Conservation (phyloP, 1,140 invertebrate genomes). For the Drosophila busckii region DNA sequence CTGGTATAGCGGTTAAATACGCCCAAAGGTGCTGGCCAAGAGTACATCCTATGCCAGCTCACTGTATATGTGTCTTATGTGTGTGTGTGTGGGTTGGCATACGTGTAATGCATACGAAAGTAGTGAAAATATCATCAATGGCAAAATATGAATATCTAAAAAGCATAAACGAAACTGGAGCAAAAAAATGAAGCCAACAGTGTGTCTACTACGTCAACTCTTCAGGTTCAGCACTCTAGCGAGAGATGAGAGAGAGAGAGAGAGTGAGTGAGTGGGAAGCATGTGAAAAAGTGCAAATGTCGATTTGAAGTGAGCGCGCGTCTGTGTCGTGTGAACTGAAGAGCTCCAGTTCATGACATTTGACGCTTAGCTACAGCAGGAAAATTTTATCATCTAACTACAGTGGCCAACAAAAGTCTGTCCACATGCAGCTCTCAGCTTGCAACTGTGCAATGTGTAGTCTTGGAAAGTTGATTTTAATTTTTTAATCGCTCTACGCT, state of each 20-base stretch:
- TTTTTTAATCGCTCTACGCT: slow-evolving; percentile 14
- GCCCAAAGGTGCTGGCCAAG: slow-evolving; percentile 37
- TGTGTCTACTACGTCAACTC: no score
- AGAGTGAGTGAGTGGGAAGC: background rate
- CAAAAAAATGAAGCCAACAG: slow-evolving; percentile 32
- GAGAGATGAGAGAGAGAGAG: background rate
- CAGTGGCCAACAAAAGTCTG: background rate
- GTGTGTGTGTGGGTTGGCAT: slow-evolving; percentile 34
- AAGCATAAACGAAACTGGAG: slow-evolving; percentile 69
- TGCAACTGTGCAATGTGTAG: slow-evolving; percentile 6
- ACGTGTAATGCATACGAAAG: slow-evolving; percentile 74
- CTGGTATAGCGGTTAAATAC: slow-evolving; percentile 59
- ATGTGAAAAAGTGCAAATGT: slow-evolving; percentile 69
- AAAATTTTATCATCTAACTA: no score
- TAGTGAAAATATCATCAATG: slow-evolving; percentile 76
- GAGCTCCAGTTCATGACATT: slow-evolving; percentile 46
- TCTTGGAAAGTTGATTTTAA: slow-evolving; percentile 23
- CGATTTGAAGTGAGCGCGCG: slow-evolving; percentile 54
- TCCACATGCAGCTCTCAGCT: background rate
- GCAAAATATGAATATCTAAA: slow-evolving; percentile 76
- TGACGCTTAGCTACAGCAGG: slow-evolving; percentile 54
- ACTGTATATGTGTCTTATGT: slow-evolving; percentile 15
- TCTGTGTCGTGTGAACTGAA: slow-evolving; percentile 23
- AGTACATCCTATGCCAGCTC: slow-evolving; percentile 7
- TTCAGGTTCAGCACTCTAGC: no score